Evolutionary conservation across 2,888 invertebrate genomes (phyloP).

Genomic region (Chymomyza fuscimana): DNA sequence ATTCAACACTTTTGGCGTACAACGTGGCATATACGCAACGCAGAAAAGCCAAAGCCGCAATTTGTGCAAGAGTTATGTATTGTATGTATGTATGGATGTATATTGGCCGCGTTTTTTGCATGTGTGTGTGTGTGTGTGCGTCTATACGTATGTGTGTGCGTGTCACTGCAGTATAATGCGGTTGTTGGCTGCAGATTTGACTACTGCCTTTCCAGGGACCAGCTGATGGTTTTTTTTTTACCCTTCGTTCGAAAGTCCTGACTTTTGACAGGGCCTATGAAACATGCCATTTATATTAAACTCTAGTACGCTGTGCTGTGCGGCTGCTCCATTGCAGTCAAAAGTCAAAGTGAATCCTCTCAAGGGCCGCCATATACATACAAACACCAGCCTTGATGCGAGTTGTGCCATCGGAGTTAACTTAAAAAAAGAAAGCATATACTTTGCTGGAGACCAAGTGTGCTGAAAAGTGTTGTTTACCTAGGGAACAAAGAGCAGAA

Average conservation of each 20-base stretch:
- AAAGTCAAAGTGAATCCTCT: conserved; percentile 56
- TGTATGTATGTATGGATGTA: not conserved
- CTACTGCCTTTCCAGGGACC: conserved; percentile 25
- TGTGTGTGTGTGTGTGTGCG: no score
- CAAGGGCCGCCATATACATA: conserved; percentile 32
- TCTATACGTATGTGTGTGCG: no score
- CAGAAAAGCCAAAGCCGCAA: not conserved
- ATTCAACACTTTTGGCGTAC: not conserved
- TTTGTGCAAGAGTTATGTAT: not conserved
- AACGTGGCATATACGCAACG: conserved; percentile 34
- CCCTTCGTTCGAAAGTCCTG: conserved; percentile 3
- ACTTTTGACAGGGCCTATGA: conserved; percentile 57
- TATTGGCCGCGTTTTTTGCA: not conserved
- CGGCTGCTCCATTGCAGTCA: conserved; percentile 51
- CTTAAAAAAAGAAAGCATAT: not conserved
- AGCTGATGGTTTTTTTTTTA: not conserved
- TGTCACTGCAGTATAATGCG: not conserved
- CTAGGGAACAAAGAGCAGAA: conserved; percentile 52
- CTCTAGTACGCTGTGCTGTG: conserved; percentile 2
- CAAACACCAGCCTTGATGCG: not conserved
- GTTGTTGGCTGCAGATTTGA: conserved; percentile 1
- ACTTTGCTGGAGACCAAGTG: no score
- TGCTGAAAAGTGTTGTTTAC: not conserved
- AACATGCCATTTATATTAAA: conserved; percentile 53
- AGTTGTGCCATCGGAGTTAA: not conserved